phyloP scores from a whole-genome alignment of 1,140 invertebrate genomes.

The Lepidostoma basale region DNA sequence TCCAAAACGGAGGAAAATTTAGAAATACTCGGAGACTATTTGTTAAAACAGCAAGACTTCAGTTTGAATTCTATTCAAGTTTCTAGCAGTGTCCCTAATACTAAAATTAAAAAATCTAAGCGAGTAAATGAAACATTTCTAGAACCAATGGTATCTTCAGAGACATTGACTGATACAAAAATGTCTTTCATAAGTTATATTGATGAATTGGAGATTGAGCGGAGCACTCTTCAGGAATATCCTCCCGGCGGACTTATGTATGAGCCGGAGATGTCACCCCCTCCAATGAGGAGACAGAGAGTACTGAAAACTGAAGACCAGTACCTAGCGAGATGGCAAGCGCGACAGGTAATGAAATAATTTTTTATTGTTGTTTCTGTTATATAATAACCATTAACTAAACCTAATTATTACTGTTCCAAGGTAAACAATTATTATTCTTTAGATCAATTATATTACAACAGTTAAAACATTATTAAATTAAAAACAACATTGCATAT shows the following conservation, averaged over 20 bases:
- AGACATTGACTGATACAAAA: neutral
- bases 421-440: too few relatives aligned
- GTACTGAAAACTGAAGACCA: constrained; percentile 55
- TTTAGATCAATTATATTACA: too few relatives aligned
- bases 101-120: too few relatives aligned
- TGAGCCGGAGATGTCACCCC: neutral
- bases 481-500: too few relatives aligned
- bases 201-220: neutral
- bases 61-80: too few relatives aligned
- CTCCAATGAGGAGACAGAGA: neutral
- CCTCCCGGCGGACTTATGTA: neutral
- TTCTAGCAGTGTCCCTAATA: too few relatives aligned
- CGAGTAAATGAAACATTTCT: too few relatives aligned
- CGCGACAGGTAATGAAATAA: constrained; percentile 69
- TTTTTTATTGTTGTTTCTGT: too few relatives aligned
- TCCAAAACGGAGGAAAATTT: constrained; percentile 55
- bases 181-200: constrained; percentile 1
- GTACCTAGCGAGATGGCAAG: constrained; percentile 69
- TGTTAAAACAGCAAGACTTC: constrained; percentile 57
- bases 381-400: too few relatives aligned
- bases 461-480: too few relatives aligned
- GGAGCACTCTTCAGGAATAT: neutral
- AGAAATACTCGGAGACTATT: constrained; percentile 56
- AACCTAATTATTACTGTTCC: too few relatives aligned
- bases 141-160: neutral